A percentile compares a stretch with the other conserved stretches of the same genome.
Evolutionary conservation across 37 sponge, comb jelly and placozoan genomes (phyloP).

Genomic region (Cliona cf. orientalis): DNA sequence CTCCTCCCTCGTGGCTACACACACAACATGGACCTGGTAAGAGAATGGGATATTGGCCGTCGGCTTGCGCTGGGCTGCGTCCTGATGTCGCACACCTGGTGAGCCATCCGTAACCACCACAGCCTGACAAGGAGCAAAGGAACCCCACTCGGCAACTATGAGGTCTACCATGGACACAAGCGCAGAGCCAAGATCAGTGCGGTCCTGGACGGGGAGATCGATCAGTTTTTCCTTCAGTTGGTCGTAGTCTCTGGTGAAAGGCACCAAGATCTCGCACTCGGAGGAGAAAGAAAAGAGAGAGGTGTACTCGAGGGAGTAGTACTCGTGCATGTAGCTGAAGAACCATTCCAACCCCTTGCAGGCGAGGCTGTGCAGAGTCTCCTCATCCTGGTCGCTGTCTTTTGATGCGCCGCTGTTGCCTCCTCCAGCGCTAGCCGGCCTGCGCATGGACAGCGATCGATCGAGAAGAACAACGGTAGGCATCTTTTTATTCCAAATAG

Average conservation of each 20-base stretch:
- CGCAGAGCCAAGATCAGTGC: conserved; percentile 67
- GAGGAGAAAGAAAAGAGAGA: conserved; percentile 79
- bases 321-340: conserved; percentile 45
- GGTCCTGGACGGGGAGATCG: conserved; percentile 52
- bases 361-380: conserved; percentile 51
- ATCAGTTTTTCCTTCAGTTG: conserved; percentile 51
- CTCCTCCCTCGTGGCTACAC: conserved; percentile 67
- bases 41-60: conserved; percentile 65
- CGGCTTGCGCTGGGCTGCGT: neutral
- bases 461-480: conserved; percentile 88
- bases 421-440: conserved; percentile 45
- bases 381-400: neutral
- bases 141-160: conserved; percentile 76
- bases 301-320: conserved; percentile 66
- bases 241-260: conserved; percentile 79
- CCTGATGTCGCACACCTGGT: conserved; percentile 53
- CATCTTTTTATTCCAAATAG: conserved; percentile 46
- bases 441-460: conserved; percentile 87
- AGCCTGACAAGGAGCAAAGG: conserved; percentile 76
- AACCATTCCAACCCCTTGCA: conserved; percentile 69
- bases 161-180: conserved; percentile 46
- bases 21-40: conserved; percentile 72
- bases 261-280: conserved; percentile 45
- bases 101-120: conserved; percentile 84
- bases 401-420: neutral